Evolutionary conservation across 30 jellyfish, hydroid and myxozoan species (phyloP).

Genomic region (Haliclystus octoradiatus): DNA sequence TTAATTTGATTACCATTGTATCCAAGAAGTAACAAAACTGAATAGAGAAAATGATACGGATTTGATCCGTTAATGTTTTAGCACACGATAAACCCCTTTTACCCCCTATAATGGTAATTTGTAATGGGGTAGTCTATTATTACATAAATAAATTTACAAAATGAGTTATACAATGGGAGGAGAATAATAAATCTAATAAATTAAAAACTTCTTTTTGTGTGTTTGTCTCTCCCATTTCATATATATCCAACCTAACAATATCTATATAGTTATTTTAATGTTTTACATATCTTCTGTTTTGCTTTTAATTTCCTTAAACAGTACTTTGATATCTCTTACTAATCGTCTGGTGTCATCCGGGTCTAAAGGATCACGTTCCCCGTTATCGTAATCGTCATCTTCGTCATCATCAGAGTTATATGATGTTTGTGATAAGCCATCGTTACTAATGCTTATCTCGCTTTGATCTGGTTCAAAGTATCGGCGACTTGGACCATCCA

Average conservation of each 20-base stretch:
- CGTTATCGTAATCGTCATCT: conserved; percentile 36
- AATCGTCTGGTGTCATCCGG: conserved; percentile 77
- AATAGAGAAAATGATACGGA: too few relatives aligned
- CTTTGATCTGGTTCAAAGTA: conserved; percentile 37
- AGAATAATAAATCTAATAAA: too few relatives aligned
- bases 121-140: too few relatives aligned
- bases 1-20: too few relatives aligned
- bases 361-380: conserved; percentile 74
- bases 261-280: not conserved
- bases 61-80: too few relatives aligned
- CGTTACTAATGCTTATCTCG: conserved; percentile 56
- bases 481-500: conserved; percentile 32
- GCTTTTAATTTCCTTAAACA: conserved; percentile 50
- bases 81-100: too few relatives aligned
- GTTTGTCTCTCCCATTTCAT: too few relatives aligned
- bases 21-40: too few relatives aligned
- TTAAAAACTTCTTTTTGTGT: not conserved
- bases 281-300: conserved; percentile 56
- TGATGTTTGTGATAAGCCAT: conserved; percentile 71
- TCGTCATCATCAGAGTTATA: conserved; percentile 63
- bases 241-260: too few relatives aligned
- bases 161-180: too few relatives aligned
- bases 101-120: too few relatives aligned
- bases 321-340: conserved; percentile 65
- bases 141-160: too few relatives aligned